A percentile compares a stretch with the other conserved stretches of the same genome.
Evolutionary conservation across 2,113 vertebrate genomes (phyloP).

Genomic region (Geococcyx californianus): DNA sequence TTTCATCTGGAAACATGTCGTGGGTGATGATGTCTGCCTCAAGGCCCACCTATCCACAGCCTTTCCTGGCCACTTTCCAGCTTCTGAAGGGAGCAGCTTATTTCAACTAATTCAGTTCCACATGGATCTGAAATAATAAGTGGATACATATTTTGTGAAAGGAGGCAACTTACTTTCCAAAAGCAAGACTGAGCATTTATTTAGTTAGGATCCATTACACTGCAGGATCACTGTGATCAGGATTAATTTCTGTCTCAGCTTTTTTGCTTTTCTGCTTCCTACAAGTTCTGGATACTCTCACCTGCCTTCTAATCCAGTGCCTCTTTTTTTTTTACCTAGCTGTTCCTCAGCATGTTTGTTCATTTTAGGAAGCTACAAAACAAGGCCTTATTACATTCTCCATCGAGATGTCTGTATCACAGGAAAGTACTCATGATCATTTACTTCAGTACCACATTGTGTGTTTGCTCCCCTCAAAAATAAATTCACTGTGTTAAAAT

Average conservation of each 20-base stretch:
- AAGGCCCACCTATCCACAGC: background rate
- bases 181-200: background rate
- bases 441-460: background rate
- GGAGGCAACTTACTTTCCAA: background rate
- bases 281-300: background rate
- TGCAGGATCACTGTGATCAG: background rate
- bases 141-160: background rate
- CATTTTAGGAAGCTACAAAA: background rate
- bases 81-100: background rate
- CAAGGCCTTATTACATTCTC: background rate
- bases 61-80: background rate
- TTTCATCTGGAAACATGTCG: background rate
- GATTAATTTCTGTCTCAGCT: background rate
- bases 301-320: background rate
- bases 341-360: background rate
- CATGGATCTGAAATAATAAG: background rate
- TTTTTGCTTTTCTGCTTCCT: background rate
- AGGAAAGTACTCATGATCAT: background rate
- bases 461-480: background rate
- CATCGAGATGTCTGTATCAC: background rate
- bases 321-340: background rate
- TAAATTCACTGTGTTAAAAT: background rate
- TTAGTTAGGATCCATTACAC: background rate
- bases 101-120: background rate
- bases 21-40: background rate